Evolutionary conservation across 2,888 invertebrate genomes (phyloP), one percentile per base, ranked within the genome.

Genomic region (Pasiphila rectangulata): DNA sequence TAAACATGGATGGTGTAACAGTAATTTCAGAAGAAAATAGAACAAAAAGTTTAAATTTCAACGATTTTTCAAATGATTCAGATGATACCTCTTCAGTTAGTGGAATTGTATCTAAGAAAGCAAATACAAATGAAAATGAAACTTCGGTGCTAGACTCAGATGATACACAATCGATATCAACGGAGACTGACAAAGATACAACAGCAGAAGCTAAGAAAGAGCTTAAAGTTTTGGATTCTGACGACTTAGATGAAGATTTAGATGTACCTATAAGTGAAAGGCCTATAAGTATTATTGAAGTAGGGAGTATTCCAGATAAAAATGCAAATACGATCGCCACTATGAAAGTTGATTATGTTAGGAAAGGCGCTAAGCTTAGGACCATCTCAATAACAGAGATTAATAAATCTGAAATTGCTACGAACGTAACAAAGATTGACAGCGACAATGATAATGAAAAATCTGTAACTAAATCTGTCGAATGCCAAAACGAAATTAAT

Each of bases 371-470:
- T 16, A 4, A 9, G 10, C 4, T 15, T 9, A 15, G n/a, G 27
- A 19, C n/a, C 13, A 34, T 25, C 69, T 42, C 61, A 1, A 66
- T 50, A 43, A 23, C 45, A 36, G 44, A 48, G 1, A 7, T 38
- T 2, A 3, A 40, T 12, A 53, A 45, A 17, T 3, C 13, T 20
- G 32, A 36, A 16, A 15, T 15, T 16, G 38, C 4, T 1, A 16
- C 54, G 10, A 29, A 17, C 7, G 4, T 21, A 25, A 12, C n/a
- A 23, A 48, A 27, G 51, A 49, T 17, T 10, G 16, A 13, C 4
- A 34, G 12, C 12, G 3, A 41, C 24, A 16, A 7, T 6, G 1
- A 13, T 2, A 34, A 6, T 17, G 24, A 32, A 16, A 32, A 29
- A 29, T 2, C 5, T 6, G 5, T 7, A 3, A 9, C 10, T 40